Evolutionary conservation across 2,113 vertebrate genomes (phyloP), one percentile per base, ranked within the genome.

Genomic region (Protobothrops mucrosquamatus): DNA sequence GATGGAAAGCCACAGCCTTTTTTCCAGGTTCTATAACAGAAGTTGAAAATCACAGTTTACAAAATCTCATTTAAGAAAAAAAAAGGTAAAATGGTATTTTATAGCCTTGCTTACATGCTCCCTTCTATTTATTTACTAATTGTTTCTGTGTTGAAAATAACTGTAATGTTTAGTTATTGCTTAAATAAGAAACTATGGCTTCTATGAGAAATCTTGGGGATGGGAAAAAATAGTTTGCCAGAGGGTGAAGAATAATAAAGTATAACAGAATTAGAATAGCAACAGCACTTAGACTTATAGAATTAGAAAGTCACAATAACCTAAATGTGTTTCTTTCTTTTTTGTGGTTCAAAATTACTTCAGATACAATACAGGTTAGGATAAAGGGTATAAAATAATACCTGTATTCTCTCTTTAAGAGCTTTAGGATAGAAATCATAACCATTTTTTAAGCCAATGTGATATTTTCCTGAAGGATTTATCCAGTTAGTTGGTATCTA

Each of bases 361-460:
- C 43, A 46, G 26, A 48, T 23, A 85, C 81, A 7, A 51, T 51
- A 93, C 6, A 87, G 1, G 51, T 2, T 55, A 39, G 91, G 96
- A 91, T 59, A 88, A n/a, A 8, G 88, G 7, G 29, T 29, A 34
- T 23, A 34, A 81, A 64, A 93, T 18, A 81, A 97, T 97, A 99
- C 99, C 98, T 99, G 99, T 96, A 99, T 98, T 95, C 99, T 98
- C 96, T 99, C 99, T 96, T 99, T 99, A 26, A 99, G 98, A 94
- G 98, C 98, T 97, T 99, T 99, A 91, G 99, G 99, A 95, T 99
- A 99, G 96, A 99, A 99, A 95, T 99, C 99, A 81, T 99, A 99
- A 26, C 99, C 99, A 96, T 99, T 99, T 98, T 99, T 99, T 96
- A 99, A 98, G 97, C 99, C 99, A 95, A 99, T 98, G 96, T 98